Base-by-base conservation (phyloP, 2,113 vertebrate species). In the Urocitellus parryii region DNA sequence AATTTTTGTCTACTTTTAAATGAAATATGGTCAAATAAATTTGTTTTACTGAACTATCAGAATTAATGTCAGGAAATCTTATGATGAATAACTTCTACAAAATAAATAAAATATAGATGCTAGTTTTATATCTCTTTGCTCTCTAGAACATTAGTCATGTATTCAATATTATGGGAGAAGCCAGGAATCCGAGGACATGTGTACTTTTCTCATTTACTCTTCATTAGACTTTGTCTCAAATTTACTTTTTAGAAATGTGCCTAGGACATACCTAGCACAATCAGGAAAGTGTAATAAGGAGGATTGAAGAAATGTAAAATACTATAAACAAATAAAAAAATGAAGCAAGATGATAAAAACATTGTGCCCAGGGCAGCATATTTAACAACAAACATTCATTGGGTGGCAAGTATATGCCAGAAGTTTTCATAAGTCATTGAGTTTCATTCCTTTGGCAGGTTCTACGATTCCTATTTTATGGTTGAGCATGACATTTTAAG, bases 31-130 rank as follows among this genome's bases (percentile, higher is more conserved):
- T 51, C 27, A 90, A 91, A 79, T 85, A 5, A 48, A 83, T 56
- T 94, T 91, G 9, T 25, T 37, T 80, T 83, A 87, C 67, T 87
- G 14, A 95, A 77, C 11, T 25, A 90, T 96, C 24, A 91, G n/a
- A 93, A 3, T 51, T 83, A 27, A 45, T 70, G 12, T 24, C 11
- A 92, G 51, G 14, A 77, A 90, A 70, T 82, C 29, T 96, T 82
- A 29, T 58, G 16, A 91, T 51, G 13, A 92, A 68, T 87, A 16
- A 63, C 34, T 91, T 58, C 3, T 70, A 24, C 42, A 79, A 92
- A 86, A 20, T 58, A 82, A 95, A 91, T 78, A 81, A 29, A 61
- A 83, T 63, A 45, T 18, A 48, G 48, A 37, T 51, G 5, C 29
- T 85, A 13, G 8, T 48, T 81, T 85, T 74, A 37, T 34, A 42